These are phyloP conservation scores for Triplophysa rosa DNA, from an alignment of 2,113 vertebrate genomes.

Conservation along the genomic window DNA sequence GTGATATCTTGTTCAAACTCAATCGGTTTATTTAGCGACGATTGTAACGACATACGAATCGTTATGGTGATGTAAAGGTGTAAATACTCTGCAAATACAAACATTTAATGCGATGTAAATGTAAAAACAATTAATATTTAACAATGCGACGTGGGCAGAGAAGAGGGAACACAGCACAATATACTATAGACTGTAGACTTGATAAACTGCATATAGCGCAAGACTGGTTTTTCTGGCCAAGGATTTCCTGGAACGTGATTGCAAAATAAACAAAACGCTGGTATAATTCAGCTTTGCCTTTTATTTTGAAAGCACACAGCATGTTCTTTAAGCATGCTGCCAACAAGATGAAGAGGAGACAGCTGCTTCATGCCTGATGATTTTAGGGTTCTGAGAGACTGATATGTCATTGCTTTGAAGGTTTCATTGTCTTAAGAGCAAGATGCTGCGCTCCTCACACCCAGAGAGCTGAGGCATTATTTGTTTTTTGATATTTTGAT, in stretches of 20 bases:
- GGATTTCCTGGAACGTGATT: constrained; percentile 1
- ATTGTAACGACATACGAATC: background rate
- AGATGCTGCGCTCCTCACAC: background rate
- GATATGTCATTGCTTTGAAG: background rate
- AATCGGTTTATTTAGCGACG: constrained; percentile 20
- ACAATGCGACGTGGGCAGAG: too few species aligned
- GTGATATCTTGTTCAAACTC: constrained; percentile 46
- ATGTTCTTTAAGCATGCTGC: constrained; percentile 11
- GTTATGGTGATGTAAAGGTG: too few species aligned
- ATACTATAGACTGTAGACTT: background rate
- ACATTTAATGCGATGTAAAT: too few species aligned
- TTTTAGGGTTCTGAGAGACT: background rate
- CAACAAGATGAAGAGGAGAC: constrained; percentile 6
- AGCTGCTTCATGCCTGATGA: background rate
- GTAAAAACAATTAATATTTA: too few species aligned
- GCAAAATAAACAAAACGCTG: constrained; percentile 14
- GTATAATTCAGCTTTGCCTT: background rate
- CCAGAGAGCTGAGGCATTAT: background rate
- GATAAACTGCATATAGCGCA: background rate
- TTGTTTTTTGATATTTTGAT: background rate
- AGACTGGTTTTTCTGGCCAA: background rate
- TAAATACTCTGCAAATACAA: too few species aligned
- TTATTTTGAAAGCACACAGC: background rate
- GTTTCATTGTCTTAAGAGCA: background rate
- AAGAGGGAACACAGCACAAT: background rate